Evolutionary conservation across 2,888 invertebrate genomes (phyloP), one percentile per base, ranked within the genome.

Genomic region (Lithosia quadra): DNA sequence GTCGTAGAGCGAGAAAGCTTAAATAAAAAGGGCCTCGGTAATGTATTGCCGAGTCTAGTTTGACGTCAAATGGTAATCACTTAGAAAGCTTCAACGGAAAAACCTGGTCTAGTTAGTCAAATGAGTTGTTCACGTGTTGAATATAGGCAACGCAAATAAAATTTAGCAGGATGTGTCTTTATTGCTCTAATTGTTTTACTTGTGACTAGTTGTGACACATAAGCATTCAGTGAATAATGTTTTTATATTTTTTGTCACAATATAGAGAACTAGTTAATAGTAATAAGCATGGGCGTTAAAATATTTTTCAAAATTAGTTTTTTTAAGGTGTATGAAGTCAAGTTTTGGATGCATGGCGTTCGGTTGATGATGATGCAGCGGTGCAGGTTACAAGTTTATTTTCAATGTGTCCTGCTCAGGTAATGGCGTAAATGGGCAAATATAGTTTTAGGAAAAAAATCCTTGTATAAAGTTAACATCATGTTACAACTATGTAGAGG

Each of bases 11-110:
- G 64, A 67, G 68, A 60, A 53, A 55, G 72, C 67, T 68, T 66
- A 71, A 78, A 68, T 65, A 68, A 71, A 72, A 67, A 78, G 53
- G 33, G 61, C 43, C 70, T 24, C 56, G 43, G 56, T 66, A 67
- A 67, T 60, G 55, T 69, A 63, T 67, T 33, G 49, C 36, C 36
- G 24, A 63, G 61, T 65, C 58, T n/a, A 21, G 36, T 18, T 67
- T 77, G 77, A 79, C 77, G 77, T 78, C 79, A 77, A 56, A 70
- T 22, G 53, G 63, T 69, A 73, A 72, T 75, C 74, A 72, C 64
- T 71, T 24, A 56, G 55, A 56, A 56, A 56, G 55, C 24, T 8
- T 68, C 36, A 55, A 49, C 39, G 63, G 33, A 67, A 66, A 67
- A 56, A 22, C 66, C 34, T 33, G 33, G 21, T 24, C 15, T 28